Evolutionary conservation across 2,888 invertebrate genomes (phyloP).

Genomic region (Melanophora roralis): DNA sequence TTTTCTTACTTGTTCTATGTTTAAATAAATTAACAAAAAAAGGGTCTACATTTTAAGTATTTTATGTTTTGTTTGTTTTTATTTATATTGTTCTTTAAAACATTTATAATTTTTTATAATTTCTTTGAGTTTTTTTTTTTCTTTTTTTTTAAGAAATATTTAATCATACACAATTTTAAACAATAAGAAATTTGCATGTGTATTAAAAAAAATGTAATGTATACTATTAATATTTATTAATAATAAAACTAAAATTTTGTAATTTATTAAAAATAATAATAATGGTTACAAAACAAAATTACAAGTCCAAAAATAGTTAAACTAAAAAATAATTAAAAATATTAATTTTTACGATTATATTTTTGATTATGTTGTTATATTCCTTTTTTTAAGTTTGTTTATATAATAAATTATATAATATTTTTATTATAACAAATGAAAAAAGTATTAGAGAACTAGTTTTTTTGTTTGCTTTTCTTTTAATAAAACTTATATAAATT

Average conservation of each 20-base stretch:
- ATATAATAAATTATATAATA: slow-evolving; percentile 58
- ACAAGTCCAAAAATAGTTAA: slow-evolving; percentile 49
- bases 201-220: slow-evolving; percentile 16
- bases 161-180: slow-evolving; percentile 14
- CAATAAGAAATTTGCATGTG: slow-evolving; percentile 16
- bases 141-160: not conserved
- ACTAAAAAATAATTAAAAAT: slow-evolving; percentile 41
- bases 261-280: slow-evolving; percentile 38
- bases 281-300: slow-evolving; percentile 40
- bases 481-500: slow-evolving; percentile 25
- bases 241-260: slow-evolving; percentile 48
- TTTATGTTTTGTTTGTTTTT: slow-evolving; percentile 5
- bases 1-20: slow-evolving; percentile 23
- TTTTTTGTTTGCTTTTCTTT: slow-evolving; percentile 21
- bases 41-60: slow-evolving; percentile 29
- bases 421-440: slow-evolving; percentile 64
- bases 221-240: not conserved
- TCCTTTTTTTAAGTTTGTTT: slow-evolving; percentile 33
- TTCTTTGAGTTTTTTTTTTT: slow-evolving; percentile 20
- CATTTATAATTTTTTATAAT: not conserved
- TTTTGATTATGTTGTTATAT: slow-evolving; percentile 41
- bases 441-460: slow-evolving; percentile 63
- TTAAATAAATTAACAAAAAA: slow-evolving; percentile 41
- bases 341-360: slow-evolving; percentile 25
- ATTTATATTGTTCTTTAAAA: not conserved